Base-by-base conservation (phyloP, 2,113 vertebrate species). In the Terrapene triunguis region DNA sequence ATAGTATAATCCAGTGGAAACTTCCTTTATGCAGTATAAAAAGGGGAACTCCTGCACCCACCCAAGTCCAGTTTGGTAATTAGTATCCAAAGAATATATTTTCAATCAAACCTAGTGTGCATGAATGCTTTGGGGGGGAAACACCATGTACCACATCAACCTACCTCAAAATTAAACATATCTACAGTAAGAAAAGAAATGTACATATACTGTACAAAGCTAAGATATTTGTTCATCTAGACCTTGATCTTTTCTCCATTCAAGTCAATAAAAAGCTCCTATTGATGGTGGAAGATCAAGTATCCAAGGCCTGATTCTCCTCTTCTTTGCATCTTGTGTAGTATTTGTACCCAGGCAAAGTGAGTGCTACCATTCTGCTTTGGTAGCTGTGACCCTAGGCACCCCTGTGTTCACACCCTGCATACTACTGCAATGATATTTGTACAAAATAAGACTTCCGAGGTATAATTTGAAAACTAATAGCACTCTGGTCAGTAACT, bases 321-420 rank as follows among this genome's bases (percentile, higher is more conserved):
- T 82, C 80, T 4, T 38, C 80, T 80, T 94, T 89, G 95, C n/a
- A 76, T 24, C 92, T 86, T 47, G 25, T 82, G 32, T 14, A 88
- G 17, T 92, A 74, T 94, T 32, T 87, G 35, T 69, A 69, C 90
- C 38, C 47, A 38, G 25, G 0, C 1, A 92, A 89, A 86, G 17
- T 29, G 93, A 89, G 51, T 88, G 82, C 35, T 82, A 78, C 92
- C 94, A 50, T 57, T 91, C 92, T 95, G 83, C 95, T 94, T 93
- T 93, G 35, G 78, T 86, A 86, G 78, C 32, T 62, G 89, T 89
- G 84, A 59, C 89, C 48, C 29, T 89, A 32, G 8, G 17, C 35
- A 69, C 17, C 35, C 65, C 17, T 65, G 17, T 69, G 65, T 21
- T n/a, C 65, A 69, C 35, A 16, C 17, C 35, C 65, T 38, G 8